Evolutionary conservation across 2,797 vertebrate genomes (phyloP).

Genomic region (Anguilla pacifica): DNA sequence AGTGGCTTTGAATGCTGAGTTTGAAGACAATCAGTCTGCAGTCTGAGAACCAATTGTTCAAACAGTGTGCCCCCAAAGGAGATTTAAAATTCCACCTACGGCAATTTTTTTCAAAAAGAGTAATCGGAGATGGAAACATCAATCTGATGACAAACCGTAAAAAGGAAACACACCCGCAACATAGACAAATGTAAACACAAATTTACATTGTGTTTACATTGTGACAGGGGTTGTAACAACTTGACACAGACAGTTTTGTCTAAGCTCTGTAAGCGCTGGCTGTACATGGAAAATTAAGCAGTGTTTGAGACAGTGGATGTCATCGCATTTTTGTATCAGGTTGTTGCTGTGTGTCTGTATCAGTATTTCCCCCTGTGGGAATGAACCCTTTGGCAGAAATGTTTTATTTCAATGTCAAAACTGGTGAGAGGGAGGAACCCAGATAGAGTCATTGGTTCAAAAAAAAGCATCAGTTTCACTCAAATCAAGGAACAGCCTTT

Average conservation of each 20-base stretch:
- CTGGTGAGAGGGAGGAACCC: not conserved
- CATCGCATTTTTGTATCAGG: not conserved
- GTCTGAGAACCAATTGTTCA: no score
- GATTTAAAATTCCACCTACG: no score
- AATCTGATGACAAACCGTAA: not conserved
- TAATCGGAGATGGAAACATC: not conserved
- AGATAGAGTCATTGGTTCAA: not conserved
- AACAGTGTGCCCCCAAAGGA: no score
- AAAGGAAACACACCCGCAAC: not conserved
- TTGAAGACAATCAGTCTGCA: no score
- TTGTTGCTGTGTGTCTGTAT: not conserved
- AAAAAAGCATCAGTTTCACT: not conserved
- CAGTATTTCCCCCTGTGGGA: slow-evolving; percentile 1
- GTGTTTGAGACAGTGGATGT: not conserved
- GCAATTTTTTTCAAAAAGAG: no score
- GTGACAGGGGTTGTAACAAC: no score
- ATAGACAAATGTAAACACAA: no score
- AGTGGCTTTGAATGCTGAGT: no score
- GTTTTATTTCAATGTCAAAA: not conserved
- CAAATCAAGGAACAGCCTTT: not conserved
- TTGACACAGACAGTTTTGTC: not conserved
- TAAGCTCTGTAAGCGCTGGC: not conserved
- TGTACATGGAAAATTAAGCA: not conserved
- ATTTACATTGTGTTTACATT: no score
- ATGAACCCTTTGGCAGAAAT: not conserved